Percentiles rank a stretch among this genome's conserved stretches.
Evolutionary conservation across 2,888 invertebrate genomes (phyloP).

Genomic region (Sarcophaga caerulescens): DNA sequence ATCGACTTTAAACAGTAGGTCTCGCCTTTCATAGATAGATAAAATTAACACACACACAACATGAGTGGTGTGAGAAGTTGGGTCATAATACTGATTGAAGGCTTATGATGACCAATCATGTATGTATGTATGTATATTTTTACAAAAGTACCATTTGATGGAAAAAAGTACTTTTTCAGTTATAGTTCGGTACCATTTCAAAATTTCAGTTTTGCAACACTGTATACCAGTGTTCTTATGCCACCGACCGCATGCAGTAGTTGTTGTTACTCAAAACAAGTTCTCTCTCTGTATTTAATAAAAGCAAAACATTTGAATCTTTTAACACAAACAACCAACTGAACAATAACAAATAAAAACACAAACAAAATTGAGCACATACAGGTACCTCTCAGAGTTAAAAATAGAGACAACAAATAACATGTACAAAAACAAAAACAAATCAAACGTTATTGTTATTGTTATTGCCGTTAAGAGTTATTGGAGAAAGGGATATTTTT

Average conservation of each 20-base stretch:
- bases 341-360: background rate
- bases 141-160: no score
- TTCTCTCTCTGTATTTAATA: background rate
- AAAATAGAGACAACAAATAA: background rate
- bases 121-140: no score
- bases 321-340: background rate
- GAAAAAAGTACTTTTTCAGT: no score
- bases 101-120: no score
- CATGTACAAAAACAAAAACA: no score
- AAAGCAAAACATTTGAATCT: background rate
- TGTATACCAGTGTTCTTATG: constrained; percentile 13
- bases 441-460: background rate
- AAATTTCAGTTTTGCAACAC: no score
- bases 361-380: background rate
- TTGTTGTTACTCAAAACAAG: constrained; percentile 23
- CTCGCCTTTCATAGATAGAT: no score
- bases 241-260: background rate
- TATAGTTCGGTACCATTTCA: no score
- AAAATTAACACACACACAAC: no score
- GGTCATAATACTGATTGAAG: no score
- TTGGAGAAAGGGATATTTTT: background rate
- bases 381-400: background rate
- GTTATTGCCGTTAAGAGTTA: background rate
- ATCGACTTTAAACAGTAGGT: no score
- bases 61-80: no score